Evolutionary conservation across 1,140 invertebrate species (phyloP).

Genomic region (Idris sp.): DNA sequence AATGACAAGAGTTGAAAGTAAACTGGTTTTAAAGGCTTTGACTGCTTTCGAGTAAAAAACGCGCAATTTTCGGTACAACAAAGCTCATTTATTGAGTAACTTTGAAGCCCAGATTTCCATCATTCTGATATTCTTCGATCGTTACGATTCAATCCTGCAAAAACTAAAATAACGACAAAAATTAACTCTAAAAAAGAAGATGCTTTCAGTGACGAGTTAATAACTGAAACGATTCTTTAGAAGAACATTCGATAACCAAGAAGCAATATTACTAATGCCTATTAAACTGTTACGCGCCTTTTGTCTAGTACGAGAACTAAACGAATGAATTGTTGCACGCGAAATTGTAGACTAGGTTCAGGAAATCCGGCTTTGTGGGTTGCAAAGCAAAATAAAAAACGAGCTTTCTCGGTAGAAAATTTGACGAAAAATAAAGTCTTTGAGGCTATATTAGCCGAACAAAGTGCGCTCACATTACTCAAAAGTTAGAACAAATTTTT

Average conservation of each 20-base stretch:
- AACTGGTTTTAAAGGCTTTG: conserved; percentile 6
- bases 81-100: conserved; percentile 1
- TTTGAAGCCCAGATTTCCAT: not conserved
- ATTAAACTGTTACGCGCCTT: conserved; percentile 68
- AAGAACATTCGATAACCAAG: conserved; percentile 68
- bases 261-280: conserved; percentile 77
- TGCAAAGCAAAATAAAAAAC: too few relatives aligned
- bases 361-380: not conserved
- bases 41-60: conserved; percentile 16
- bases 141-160: too few relatives aligned
- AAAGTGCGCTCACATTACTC: too few relatives aligned
- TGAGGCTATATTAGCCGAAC: too few relatives aligned
- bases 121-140: not conserved
- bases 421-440: too few relatives aligned
- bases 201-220: too few relatives aligned
- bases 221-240: not conserved
- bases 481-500: too few relatives aligned
- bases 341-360: conserved; percentile 28
- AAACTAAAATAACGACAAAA: too few relatives aligned
- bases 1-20: conserved; percentile 12
- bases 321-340: conserved; percentile 9
- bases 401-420: too few relatives aligned
- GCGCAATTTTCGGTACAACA: conserved; percentile 21
- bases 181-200: too few relatives aligned
- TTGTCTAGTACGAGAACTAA: conserved; percentile 47